Conservation (phyloP, 2,113 vertebrate species). For the Cinclus cinclus region DNA sequence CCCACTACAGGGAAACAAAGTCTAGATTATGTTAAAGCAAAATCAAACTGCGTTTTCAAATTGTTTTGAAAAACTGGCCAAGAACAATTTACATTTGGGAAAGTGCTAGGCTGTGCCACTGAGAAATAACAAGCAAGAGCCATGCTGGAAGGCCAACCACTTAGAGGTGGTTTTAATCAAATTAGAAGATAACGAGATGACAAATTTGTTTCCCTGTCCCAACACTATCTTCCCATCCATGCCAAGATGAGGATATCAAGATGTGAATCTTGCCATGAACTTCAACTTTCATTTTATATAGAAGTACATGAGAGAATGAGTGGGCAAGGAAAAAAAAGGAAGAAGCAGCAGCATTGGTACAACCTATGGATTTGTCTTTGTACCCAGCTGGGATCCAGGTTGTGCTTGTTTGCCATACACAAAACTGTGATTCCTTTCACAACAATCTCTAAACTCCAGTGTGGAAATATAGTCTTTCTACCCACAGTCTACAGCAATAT, state of each 20-base stretch:
- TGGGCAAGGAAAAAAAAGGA: neutral
- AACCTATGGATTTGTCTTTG: neutral
- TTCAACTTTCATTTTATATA: neutral
- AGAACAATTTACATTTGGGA: constrained; percentile 22
- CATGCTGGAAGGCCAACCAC: neutral
- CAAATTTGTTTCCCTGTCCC: neutral
- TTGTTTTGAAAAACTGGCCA: constrained; percentile 36
- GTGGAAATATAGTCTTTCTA: neutral
- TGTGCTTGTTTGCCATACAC: neutral
- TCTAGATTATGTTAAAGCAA: constrained; percentile 10
- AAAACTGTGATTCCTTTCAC: neutral
- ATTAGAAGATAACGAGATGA: neutral
- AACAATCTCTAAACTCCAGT: neutral
- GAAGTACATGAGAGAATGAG: neutral
- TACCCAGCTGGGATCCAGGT: neutral
- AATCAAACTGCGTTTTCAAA: constrained; percentile 39
- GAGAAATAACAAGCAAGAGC: neutral
- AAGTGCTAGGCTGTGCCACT: neutral
- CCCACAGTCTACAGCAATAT: neutral
- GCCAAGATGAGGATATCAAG: neutral
- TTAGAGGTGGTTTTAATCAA: neutral
- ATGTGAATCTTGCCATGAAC: neutral
- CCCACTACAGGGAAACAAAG: neutral
- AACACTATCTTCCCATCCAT: neutral
- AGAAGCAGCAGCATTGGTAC: neutral